phyloP scores from a whole-genome alignment of 2,113 vertebrate genomes.

The Eulacestoma nigropectus region DNA sequence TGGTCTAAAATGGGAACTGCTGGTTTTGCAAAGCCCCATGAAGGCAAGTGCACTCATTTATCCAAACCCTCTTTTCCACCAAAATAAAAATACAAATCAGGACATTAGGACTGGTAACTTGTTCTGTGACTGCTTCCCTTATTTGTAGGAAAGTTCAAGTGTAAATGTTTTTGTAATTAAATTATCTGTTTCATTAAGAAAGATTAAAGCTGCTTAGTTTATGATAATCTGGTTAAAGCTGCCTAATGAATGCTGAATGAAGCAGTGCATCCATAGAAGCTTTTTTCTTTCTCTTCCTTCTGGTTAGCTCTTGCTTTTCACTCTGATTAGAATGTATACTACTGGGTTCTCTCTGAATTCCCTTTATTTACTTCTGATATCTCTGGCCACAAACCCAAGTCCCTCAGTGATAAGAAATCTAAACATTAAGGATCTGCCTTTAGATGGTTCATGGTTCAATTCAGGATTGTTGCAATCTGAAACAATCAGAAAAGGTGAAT shows the following conservation, averaged over 20 bases:
- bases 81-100: neutral
- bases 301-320: neutral
- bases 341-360: neutral
- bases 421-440: neutral
- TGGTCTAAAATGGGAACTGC: neutral
- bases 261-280: neutral
- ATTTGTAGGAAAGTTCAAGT: neutral
- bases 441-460: neutral
- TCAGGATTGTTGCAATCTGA: neutral
- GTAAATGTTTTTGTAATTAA: neutral
- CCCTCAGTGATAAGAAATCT: neutral
- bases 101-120: neutral
- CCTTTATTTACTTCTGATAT: neutral
- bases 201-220: neutral
- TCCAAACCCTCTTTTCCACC: neutral
- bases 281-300: neutral
- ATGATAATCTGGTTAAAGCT: constrained; percentile 16
- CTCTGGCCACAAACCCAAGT: neutral
- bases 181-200: neutral
- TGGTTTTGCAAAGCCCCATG: neutral
- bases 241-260: neutral
- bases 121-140: neutral
- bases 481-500: neutral
- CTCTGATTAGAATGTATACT: neutral
- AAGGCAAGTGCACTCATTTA: neutral